phyloP scores from a whole-genome alignment of 2,888 invertebrate species.

The Sphecodes monilicornis region DNA sequence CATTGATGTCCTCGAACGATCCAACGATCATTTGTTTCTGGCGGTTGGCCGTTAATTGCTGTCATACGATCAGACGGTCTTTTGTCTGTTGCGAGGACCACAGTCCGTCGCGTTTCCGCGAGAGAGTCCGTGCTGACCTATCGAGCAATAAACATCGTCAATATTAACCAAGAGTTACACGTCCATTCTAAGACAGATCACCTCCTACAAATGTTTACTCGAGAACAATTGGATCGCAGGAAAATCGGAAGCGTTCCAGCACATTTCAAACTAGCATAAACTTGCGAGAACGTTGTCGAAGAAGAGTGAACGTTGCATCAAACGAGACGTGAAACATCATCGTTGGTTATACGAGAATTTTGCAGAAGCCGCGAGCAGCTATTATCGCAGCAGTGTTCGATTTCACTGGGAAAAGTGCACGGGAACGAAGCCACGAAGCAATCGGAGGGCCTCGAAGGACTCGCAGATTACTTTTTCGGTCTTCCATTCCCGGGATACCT shows the following conservation, averaged over 20 bases:
- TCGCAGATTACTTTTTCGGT: slow-evolving; percentile 55
- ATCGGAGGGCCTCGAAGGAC: neutral
- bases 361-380: slow-evolving; percentile 26
- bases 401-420: slow-evolving; percentile 37
- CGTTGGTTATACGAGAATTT: slow-evolving; percentile 32
- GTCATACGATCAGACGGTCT: no score
- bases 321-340: neutral
- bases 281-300: slow-evolving; percentile 11
- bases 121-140: no score
- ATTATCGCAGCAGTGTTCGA: slow-evolving; percentile 37
- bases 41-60: no score
- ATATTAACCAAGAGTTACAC: no score
- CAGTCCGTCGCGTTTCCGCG: no score
- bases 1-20: no score
- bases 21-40: no score
- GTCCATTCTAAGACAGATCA: no score
- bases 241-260: slow-evolving; percentile 15
- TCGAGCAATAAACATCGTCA: no score
- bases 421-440: slow-evolving; percentile 9
- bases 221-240: neutral
- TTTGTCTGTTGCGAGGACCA: no score
- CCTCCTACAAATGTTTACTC: no score
- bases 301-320: neutral
- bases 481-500: slow-evolving; percentile 41
- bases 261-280: slow-evolving; percentile 15